Base-by-base conservation (phyloP, 2,113 vertebrate species). In the Cololabis saira region DNA sequence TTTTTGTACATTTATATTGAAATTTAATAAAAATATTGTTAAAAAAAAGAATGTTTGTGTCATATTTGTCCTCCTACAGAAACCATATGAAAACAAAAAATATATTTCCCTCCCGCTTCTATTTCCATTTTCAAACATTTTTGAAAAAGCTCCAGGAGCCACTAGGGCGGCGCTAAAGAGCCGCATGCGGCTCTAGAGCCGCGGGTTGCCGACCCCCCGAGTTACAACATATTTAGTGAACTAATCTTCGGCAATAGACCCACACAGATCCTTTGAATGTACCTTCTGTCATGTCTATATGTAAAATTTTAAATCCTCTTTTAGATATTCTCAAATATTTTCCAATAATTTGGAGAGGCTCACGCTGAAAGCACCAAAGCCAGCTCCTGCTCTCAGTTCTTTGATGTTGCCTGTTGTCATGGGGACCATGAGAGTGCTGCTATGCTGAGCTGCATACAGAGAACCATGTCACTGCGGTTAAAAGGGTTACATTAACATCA, bases 401-500 rank as follows among this genome's bases (percentile, higher is more conserved):
- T 80, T 83, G 66, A 78, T 81, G 78, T 60, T 66, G 60, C 78
- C 70, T 70, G 78, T 83, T 87, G 73, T 84, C 80, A 83, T 76
- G 55, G 78, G 41, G 19, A 83, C 61, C 24, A 27, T 4, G 19
- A 27, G 61, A 77, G 69, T 19, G 48, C 58, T 59, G 62, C 51
- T 18, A 40, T 21, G 41, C 67, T 64, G 79, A 74, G 71, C 68
- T 62, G 61, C 76, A 82, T 62, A 64, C 80, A 78, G 69, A 86
- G 77, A 21, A 30, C 60, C n/a, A 43, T 69, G 82, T 74, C 86
- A 78, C 54, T 53, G 66, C 14, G 19, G 81, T 87, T 86, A 78
- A 86, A 83, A 86, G 79, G 76, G 70, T 77, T 80, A 60, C 68
- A 86, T 82, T 74, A 81, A 80, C 80, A 78, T 61, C 56, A 71